These are phyloP conservation scores for Zaprionus camerounensis DNA, from an alignment of 1,140 invertebrate species.

Conservation along the genomic window DNA sequence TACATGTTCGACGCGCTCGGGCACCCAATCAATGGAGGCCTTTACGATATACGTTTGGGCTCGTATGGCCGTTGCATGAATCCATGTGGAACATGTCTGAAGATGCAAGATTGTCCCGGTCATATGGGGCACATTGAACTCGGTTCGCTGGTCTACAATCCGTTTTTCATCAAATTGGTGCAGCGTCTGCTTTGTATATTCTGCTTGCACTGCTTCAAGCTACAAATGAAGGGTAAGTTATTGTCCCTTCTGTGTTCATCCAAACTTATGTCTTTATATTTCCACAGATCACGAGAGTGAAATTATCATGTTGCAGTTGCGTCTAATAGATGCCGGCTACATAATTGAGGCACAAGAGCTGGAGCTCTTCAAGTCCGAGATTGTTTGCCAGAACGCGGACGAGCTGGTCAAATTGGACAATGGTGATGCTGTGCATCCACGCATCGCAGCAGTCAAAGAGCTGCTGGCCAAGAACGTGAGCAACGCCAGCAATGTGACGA, in stretches of 20 bases:
- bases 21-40: slow-evolving; percentile 91
- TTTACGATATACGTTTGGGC: slow-evolving; percentile 93
- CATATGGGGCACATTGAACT: slow-evolving; percentile 98
- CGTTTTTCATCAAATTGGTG: slow-evolving; percentile 92
- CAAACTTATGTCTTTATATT: slow-evolving; percentile 1
- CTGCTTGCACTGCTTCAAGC: slow-evolving; percentile 89
- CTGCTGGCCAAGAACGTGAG: slow-evolving; percentile 59
- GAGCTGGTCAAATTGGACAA: slow-evolving; percentile 66
- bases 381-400: slow-evolving; percentile 71
- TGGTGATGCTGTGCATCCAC: slow-evolving; percentile 72
- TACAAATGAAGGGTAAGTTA: slow-evolving; percentile 88
- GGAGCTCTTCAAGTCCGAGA: slow-evolving; percentile 85
- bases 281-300: slow-evolving; percentile 86
- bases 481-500: slow-evolving; percentile 65
- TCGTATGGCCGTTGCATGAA: slow-evolving; percentile 87
- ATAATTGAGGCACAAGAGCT: slow-evolving; percentile 89
- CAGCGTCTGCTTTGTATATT: slow-evolving; percentile 88
- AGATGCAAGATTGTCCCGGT: slow-evolving; percentile 91
- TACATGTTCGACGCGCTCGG: slow-evolving; percentile 94
- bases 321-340: slow-evolving; percentile 90
- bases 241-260: not conserved
- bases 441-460: slow-evolving; percentile 64
- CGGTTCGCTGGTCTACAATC: slow-evolving; percentile 96
- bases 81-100: slow-evolving; percentile 93
- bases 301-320: slow-evolving; percentile 90